Conservation (phyloP, 1,140 invertebrate species). For the Microplitis mediator region DNA sequence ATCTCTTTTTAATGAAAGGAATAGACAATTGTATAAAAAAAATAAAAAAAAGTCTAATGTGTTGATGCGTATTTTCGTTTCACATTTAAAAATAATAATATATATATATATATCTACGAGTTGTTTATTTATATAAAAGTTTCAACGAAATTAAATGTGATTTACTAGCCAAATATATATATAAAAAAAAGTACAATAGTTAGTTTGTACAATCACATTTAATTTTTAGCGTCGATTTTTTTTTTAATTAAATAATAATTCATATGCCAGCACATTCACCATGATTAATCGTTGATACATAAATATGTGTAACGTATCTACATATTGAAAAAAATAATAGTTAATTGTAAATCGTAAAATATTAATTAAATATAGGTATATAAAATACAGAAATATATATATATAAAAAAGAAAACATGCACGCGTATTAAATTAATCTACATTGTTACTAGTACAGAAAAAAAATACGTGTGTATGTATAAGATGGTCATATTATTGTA, state of each 20-base stretch:
- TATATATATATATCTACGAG: constrained; percentile 1
- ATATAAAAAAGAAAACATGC: neutral
- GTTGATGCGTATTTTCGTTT: neutral
- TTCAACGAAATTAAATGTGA: constrained; percentile 28
- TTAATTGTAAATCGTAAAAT: neutral
- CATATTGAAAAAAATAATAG: neutral
- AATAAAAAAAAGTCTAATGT: neutral
- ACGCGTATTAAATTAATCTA: neutral
- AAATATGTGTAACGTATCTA: neutral
- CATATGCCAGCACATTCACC: neutral
- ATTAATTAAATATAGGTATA: constrained; percentile 13
- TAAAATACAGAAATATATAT: neutral
- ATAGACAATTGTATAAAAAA: constrained; percentile 16
- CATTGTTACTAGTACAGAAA: constrained; percentile 1
- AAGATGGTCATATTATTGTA: constrained; percentile 4
- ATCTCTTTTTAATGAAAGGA: neutral
- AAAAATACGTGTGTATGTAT: neutral
- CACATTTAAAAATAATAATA: neutral
- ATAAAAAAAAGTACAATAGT: neutral
- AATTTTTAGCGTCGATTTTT: neutral
- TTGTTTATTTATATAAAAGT: constrained; percentile 27
- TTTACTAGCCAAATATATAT: constrained; percentile 10
- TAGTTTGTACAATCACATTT: constrained; percentile 3
- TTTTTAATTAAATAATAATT: neutral
- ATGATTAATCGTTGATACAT: neutral